Evolutionary conservation across 1,140 invertebrate genomes (phyloP), one percentile per base, ranked within the genome.

Genomic region (Drosophila littoralis): DNA sequence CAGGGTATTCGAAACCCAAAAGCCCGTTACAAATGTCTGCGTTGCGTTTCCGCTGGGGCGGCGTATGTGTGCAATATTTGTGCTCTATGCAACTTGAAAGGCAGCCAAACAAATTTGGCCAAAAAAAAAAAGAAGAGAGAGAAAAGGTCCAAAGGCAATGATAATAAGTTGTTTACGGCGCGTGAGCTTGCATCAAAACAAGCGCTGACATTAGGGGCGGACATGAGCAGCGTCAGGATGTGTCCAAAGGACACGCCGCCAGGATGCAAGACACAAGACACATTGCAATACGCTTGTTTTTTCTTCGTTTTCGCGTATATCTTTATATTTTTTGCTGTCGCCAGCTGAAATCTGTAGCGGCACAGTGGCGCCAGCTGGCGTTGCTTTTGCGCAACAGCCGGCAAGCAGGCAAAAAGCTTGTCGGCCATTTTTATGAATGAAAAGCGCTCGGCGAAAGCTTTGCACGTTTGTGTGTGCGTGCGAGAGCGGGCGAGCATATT

Each of bases 131-230:
- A 42, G 17, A 17, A n/a, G 22, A 12, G 15, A 40, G 40, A 7
- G 51, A 55, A 75, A 77, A 64, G 63, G 57, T 67, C 63, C 68
- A 69, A 63, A 68, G 71, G 76, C 84, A 88, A 88, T 88, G 86
- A 88, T 88, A 88, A 88, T 88, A 88, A 88, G 83, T 88, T 88
- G 83, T 88, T 88, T 88, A 88, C 84, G 84, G 80, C 84, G 83
- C 83, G 83, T 88, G 83, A 88, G 83, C 63, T 89, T 83, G 83
- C 83, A 88, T 88, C 83, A 88, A 88, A 88, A 88, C 83, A 88
- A 88, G 83, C 80, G 84, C 83, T 88, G 83, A 88, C 83, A 89
- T 88, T 88, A 88, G 84, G 84, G 84, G 83, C 83, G 83, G 83
- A 88, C 83, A 86, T 77, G 82, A 85, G 76, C 54, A 74, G 46